These are phyloP conservation scores for Euborellia annulipes DNA, from an alignment of 1,140 invertebrate species.

Conservation along the genomic window DNA sequence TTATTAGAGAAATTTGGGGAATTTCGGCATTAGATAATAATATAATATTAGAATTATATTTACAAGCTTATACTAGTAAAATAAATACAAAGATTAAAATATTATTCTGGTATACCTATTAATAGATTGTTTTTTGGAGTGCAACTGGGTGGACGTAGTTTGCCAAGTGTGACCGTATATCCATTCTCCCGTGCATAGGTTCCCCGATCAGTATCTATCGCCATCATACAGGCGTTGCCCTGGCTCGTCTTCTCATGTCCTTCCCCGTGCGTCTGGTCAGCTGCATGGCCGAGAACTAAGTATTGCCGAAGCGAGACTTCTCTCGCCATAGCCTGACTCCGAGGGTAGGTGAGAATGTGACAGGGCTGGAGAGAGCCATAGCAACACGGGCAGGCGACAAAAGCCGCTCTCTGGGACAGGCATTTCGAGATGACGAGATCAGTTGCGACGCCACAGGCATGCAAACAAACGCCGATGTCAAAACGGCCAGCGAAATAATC, in stretches of 20 bases:
- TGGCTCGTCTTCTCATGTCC: conserved; percentile 52
- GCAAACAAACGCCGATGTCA: conserved; percentile 72
- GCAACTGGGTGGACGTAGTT: conserved; percentile 60
- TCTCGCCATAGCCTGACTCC: conserved; percentile 33
- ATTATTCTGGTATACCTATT: conserved; percentile 49
- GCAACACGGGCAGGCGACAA: conserved; percentile 88
- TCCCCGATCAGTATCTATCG: conserved; percentile 75
- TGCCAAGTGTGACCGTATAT: conserved; percentile 58
- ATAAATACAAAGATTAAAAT: conserved; percentile 2
- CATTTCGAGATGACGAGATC: conserved; percentile 83
- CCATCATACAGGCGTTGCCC: conserved; percentile 65
- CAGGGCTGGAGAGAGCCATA: conserved; percentile 72
- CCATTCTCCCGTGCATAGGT: conserved; percentile 52
- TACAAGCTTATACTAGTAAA: background rate
- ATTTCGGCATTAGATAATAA: conserved; percentile 6
- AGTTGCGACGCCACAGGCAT: conserved; percentile 88
- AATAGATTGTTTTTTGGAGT: conserved; percentile 89
- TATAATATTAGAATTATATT: conserved; percentile 3
- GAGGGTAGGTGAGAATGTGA: conserved; percentile 52
- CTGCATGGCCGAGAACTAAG: conserved; percentile 66
- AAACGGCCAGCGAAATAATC: conserved; percentile 65
- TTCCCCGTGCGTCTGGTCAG: conserved; percentile 72
- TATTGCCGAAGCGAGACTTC: conserved; percentile 39
- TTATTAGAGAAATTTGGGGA: conserved; percentile 5
- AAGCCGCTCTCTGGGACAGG: conserved; percentile 52